Evolutionary conservation across 2,888 invertebrate species (phyloP).

Genomic region (Phoenoteleia sp.): DNA sequence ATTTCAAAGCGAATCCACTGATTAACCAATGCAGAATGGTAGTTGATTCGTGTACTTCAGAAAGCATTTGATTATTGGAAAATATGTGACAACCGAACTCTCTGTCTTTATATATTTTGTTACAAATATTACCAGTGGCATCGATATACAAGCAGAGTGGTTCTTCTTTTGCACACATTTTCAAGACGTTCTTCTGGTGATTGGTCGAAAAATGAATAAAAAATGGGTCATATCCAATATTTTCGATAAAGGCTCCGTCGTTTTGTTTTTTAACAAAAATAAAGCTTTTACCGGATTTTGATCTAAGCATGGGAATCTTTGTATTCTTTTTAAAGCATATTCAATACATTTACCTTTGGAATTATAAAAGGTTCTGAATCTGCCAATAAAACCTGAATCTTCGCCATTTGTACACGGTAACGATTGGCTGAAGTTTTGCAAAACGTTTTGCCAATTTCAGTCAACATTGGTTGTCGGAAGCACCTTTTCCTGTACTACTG

Average conservation of each 20-base stretch:
- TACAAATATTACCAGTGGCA: slow-evolving; percentile 27
- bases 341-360: neutral
- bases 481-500: no score
- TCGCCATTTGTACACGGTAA: neutral
- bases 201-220: slow-evolving; percentile 58
- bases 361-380: slow-evolving; percentile 41
- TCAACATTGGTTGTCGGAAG: neutral
- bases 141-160: slow-evolving; percentile 21
- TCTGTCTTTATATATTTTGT: slow-evolving; percentile 4
- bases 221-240: slow-evolving; percentile 61
- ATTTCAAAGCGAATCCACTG: slow-evolving; percentile 20
- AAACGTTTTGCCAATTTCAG: neutral
- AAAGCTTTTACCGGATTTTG: slow-evolving; percentile 29
- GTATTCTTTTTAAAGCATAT: slow-evolving; percentile 21
- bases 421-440: neutral
- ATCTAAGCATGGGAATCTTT: slow-evolving; percentile 17
- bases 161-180: slow-evolving; percentile 40
- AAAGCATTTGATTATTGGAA: slow-evolving; percentile 27
- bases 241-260: slow-evolving; percentile 29
- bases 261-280: slow-evolving; percentile 14
- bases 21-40: slow-evolving; percentile 17
- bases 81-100: slow-evolving; percentile 21
- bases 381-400: slow-evolving; percentile 9
- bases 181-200: slow-evolving; percentile 33
- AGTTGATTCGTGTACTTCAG: slow-evolving; percentile 23